Base-by-base conservation (phyloP, 2,888 invertebrate species). In the Dicyrtoma fusca region DNA sequence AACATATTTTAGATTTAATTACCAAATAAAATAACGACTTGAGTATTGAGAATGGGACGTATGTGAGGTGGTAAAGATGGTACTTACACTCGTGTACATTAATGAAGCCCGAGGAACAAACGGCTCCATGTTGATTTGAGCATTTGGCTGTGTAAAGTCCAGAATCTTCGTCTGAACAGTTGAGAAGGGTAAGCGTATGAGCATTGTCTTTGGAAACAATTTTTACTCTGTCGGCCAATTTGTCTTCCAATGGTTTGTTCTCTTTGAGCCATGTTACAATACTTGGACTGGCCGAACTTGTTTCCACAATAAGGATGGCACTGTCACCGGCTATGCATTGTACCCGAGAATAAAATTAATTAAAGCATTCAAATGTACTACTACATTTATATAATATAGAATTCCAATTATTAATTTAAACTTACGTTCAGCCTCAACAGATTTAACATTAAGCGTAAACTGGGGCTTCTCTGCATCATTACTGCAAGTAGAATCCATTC, bases 71-170 rank as follows among this genome's bases (percentile, higher is more conserved):
- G 42, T 13, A 59, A 4, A 14, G 3, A 62, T 47, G 19, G 26
- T 47, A 85, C 89, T 89, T 86, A 94, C 94, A 86, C 87, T 92
- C 89, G 82, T 92, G 90, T 78, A 95, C 94, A 78, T 92, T 88
- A 81, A 95, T 88, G 84, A 93, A 92, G 74, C 94, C 93, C 51
- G 94, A 93, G 83, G 94, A 92, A 74, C 91, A 90, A 57, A 92
- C 87, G 2, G 83, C 83, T 81, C 91, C 91, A 72, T 89, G 88
- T 26, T 87, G 86, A 82, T 94, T 94, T 73, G 90, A 89, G 21
- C 95, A 95, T 76, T 92, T 89, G 59, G 94, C 94, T 0, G 94
- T 93, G 84, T 97, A 97, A 55, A 93, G 88, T 63, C 95, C 96
- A n/a, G 90, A 88, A 84, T 97, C 97, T 34, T 88, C 88, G 81